Conservation (phyloP, 2,113 vertebrate genomes). For the Paratilapia polleni region DNA sequence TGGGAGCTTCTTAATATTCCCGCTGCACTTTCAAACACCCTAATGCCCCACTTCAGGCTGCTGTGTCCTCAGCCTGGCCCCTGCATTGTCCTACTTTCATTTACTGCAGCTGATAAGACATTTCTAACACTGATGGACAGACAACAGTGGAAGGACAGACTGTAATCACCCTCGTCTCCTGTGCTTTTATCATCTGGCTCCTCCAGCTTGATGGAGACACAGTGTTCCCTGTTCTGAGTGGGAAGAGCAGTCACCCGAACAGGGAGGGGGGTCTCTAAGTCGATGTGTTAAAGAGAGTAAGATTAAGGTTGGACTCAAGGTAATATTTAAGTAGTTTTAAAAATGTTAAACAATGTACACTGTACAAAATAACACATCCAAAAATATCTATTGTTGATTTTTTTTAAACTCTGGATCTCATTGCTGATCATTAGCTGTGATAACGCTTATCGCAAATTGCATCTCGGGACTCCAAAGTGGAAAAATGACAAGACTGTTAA, state of each 20-base stretch:
- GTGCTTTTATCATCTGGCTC: slow-evolving; percentile 6
- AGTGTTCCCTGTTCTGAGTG: neutral
- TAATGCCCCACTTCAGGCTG: slow-evolving; percentile 43
- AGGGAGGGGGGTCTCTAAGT: neutral
- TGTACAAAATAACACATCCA: neutral
- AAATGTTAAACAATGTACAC: neutral
- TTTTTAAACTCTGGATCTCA: neutral
- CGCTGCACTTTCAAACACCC: neutral
- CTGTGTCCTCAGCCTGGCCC: slow-evolving; percentile 46
- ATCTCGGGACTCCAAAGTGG: too few species aligned
- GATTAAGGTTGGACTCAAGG: neutral
- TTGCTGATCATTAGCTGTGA: neutral
- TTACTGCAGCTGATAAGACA: slow-evolving; percentile 8
- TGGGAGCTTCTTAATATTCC: neutral
- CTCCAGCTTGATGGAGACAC: slow-evolving; percentile 10
- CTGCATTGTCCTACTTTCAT: slow-evolving; percentile 44
- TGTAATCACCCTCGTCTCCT: slow-evolving; percentile 1
- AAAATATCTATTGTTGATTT: neutral
- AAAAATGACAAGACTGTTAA: neutral
- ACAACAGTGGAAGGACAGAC: slow-evolving; percentile 7
- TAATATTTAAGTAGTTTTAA: neutral
- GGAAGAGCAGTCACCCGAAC: neutral
- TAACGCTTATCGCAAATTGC: neutral
- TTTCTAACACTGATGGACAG: slow-evolving; percentile 7
- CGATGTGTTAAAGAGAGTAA: neutral